Conservation (phyloP, 2,888 invertebrate species). For the Bedellia somnulentella region DNA sequence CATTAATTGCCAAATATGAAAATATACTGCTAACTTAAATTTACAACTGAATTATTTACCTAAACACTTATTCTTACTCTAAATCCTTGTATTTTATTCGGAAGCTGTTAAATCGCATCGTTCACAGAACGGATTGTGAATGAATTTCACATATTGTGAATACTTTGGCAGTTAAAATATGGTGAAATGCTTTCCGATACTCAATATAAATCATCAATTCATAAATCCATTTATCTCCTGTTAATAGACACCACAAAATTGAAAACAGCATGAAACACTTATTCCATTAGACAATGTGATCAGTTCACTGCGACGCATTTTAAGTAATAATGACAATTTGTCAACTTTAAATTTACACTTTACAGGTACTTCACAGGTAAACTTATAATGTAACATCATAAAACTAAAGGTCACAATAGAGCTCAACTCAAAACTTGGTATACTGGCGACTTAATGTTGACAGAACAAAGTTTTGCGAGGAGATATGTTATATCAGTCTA, state of each 20-base stretch:
- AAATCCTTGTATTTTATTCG: slow-evolving; percentile 41
- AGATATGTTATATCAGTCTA: slow-evolving; percentile 27
- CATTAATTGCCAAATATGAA: too few relatives aligned
- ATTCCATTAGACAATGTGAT: too few relatives aligned
- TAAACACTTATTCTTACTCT: slow-evolving; percentile 47
- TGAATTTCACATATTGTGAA: slow-evolving; percentile 49
- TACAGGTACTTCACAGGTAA: slow-evolving; percentile 59
- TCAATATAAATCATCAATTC: slow-evolving; percentile 31
- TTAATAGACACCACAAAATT: slow-evolving; percentile 21
- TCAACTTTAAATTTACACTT: slow-evolving; percentile 47
- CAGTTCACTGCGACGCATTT: slow-evolving; percentile 55
- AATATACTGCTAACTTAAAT: slow-evolving; percentile 59
- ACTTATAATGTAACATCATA: too few relatives aligned
- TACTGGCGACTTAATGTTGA: too few relatives aligned
- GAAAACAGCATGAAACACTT: not conserved
- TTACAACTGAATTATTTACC: slow-evolving; percentile 56
- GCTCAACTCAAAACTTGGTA: slow-evolving; percentile 38
- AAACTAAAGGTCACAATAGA: slow-evolving; percentile 45
- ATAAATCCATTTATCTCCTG: slow-evolving; percentile 32
- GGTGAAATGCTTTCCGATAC: slow-evolving; percentile 35
- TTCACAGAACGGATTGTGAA: slow-evolving; percentile 58
- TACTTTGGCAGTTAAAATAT: slow-evolving; percentile 56
- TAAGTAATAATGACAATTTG: slow-evolving; percentile 25
- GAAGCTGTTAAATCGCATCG: slow-evolving; percentile 52
- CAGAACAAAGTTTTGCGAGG: slow-evolving; percentile 18